These are phyloP conservation scores for Zaprionus gabonicus DNA, from an alignment of 1,140 invertebrate species.

Conservation along the genomic window DNA sequence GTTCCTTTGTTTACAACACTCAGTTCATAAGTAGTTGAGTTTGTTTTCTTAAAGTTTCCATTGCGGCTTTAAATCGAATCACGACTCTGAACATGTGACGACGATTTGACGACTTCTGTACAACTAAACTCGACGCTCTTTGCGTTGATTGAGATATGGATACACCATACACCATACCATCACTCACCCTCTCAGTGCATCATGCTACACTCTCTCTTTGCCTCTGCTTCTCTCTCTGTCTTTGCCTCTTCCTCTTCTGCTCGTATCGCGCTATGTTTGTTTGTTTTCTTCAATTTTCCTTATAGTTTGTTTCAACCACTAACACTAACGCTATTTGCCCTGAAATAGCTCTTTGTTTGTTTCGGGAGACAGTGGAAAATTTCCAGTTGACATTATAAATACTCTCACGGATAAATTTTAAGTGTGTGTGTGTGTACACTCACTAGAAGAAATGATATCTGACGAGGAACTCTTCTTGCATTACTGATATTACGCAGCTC, in stretches of 20 bases:
- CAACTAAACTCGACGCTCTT: constrained; percentile 4
- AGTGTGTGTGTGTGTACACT: background rate
- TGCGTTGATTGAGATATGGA: constrained; percentile 27
- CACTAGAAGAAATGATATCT: background rate
- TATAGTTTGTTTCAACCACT: constrained; percentile 37
- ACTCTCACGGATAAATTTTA: background rate
- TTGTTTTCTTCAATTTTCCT: constrained; percentile 45
- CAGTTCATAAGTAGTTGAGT: constrained; percentile 27
- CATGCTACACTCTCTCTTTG: background rate
- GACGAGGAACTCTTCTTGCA: background rate
- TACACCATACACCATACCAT: constrained; percentile 4
- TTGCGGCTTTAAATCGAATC: constrained; percentile 34
- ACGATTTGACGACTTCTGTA: background rate
- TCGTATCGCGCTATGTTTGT: constrained; percentile 18
- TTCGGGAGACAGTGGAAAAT: constrained; percentile 36
- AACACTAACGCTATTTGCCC: constrained; percentile 29
- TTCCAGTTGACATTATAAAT: constrained; percentile 38
- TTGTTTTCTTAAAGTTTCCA: constrained; percentile 33
- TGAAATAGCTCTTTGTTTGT: constrained; percentile 38
- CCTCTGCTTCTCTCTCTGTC: background rate
- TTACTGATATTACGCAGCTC: constrained; percentile 5
- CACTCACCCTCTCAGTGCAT: constrained; percentile 22
- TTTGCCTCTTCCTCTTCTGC: background rate
- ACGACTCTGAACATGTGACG: constrained; percentile 29
- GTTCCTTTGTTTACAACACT: constrained; percentile 33